Base-by-base conservation (phyloP, 2,888 invertebrate species). In the Drosophila mayaguana region DNA sequence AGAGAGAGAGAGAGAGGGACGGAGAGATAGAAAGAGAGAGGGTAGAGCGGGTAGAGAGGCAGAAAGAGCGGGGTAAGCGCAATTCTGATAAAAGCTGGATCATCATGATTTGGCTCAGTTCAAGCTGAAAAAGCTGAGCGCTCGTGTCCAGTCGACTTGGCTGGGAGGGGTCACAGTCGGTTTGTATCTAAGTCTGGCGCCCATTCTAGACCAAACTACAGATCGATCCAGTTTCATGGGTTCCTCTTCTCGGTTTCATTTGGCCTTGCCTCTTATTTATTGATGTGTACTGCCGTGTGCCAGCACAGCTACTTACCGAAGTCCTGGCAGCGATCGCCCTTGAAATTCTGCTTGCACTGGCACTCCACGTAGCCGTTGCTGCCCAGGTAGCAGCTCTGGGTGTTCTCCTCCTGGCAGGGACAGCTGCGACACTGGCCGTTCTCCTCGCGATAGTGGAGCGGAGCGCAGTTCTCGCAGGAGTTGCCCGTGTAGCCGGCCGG, bases 401-500 rank as follows among this genome's bases (percentile, higher is more conserved):
- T 86, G 3, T 89, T 81, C n/a, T 90, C 86, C 32, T 86, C 80
- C 48, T 90, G 87, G 95, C 98, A 98, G 4, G 96, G 96, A 87
- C 98, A 98, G 36, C 91, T 93, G 6, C 93, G 93, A 83, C 97
- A 93, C 6, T 88, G 67, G 9, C 90, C 91, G 46, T 77, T 83
- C 1, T 92, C 92, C 81, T 97, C 96, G 65, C 96, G 94, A 92
- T 97, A 97, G 92, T 95, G 95, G 14, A 96, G 95, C 0, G 95
- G 90, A 0, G 94, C 93, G 89, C 97, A 97, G 8, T 91, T 93
- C 92, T 98, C 97, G 90, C 98, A 98, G 59, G 97, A 97, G 0
- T 95, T 95, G 62, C 98, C 98, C 12, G 93, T 93, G 89, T 97
- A 97, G 1, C 97, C 98, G 0, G 93, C 88, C 0, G 97, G 97